Percentiles rank a stretch among this genome's conserved stretches.
Evolutionary conservation across 2,888 invertebrate genomes (phyloP).

Genomic region (Neria commutata): DNA sequence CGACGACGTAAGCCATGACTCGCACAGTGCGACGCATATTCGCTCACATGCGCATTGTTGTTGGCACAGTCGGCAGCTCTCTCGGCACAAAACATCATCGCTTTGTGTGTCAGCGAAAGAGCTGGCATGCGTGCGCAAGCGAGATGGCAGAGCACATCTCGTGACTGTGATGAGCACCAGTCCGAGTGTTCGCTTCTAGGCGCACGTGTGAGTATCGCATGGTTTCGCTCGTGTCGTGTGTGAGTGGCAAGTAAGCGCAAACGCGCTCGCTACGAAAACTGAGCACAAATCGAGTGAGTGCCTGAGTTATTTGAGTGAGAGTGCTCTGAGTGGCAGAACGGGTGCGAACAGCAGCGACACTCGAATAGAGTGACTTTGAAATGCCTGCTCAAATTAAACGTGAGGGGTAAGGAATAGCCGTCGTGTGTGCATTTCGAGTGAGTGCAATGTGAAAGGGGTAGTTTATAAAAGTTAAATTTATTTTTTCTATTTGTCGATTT

Average conservation of each 20-base stretch:
- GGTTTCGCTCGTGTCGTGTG: background rate
- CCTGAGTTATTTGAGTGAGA: too few species aligned
- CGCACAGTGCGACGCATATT: slow-evolving; percentile 22
- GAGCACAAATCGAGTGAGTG: too few species aligned
- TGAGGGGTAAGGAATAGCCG: too few species aligned
- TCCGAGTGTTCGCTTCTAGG: background rate
- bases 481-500: too few species aligned
- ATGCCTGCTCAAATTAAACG: too few species aligned
- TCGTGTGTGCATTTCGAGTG: too few species aligned
- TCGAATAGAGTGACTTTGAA: too few species aligned
- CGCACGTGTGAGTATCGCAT: background rate
- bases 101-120: background rate
- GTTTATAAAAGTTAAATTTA: too few species aligned
- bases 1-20: background rate
- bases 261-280: too few species aligned
- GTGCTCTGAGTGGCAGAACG: slow-evolving; percentile 32
- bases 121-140: slow-evolving; percentile 37
- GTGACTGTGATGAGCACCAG: background rate
- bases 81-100: slow-evolving; percentile 22
- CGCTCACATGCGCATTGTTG: slow-evolving; percentile 38
- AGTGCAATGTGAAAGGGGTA: too few species aligned
- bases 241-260: background rate
- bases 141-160: background rate
- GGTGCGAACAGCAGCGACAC: too few species aligned
- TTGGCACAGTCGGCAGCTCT: slow-evolving; percentile 36